A percentile compares a stretch with the other conserved stretches of the same genome.
Evolutionary conservation across 2,888 invertebrate genomes (phyloP).

Genomic region (Tenthredo mesomela): DNA sequence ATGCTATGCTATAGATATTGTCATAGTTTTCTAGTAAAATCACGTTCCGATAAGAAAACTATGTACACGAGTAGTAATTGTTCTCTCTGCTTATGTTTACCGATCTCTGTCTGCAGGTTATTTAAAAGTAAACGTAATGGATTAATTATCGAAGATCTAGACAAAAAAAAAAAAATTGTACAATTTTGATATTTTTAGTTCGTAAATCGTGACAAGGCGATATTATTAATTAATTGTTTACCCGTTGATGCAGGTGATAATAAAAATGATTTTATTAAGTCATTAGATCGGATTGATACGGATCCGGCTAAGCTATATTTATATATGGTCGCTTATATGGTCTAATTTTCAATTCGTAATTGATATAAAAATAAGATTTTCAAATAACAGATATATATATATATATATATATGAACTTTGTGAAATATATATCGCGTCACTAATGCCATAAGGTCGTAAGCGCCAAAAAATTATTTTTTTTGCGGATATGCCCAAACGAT

Average conservation of each 20-base stretch:
- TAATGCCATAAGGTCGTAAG: too few species aligned
- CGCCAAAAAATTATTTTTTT: too few species aligned
- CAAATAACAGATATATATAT: too few species aligned
- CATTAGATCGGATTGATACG: not conserved
- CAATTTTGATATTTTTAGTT: not conserved
- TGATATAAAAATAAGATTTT: not conserved
- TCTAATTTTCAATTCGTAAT: not conserved
- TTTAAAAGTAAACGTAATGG: too few species aligned
- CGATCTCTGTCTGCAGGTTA: too few species aligned
- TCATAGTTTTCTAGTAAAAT: not conserved
- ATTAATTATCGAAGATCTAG: too few species aligned
- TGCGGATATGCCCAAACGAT: too few species aligned
- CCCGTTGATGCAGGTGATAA: not conserved
- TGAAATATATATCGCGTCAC: too few species aligned
- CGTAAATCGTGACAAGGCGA: not conserved
- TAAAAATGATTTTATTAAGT: not conserved
- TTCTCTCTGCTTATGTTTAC: slow-evolving; percentile 15
- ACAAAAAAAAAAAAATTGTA: not conserved
- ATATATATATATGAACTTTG: not conserved
- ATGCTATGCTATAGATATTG: too few species aligned
- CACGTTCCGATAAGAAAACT: slow-evolving; percentile 38
- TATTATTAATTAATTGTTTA: not conserved
- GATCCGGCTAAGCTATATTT: too few species aligned
- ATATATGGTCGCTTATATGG: too few species aligned
- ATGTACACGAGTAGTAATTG: not conserved